phyloP scores from a whole-genome alignment of 2,888 invertebrate species.

The Vanessa cardui region DNA sequence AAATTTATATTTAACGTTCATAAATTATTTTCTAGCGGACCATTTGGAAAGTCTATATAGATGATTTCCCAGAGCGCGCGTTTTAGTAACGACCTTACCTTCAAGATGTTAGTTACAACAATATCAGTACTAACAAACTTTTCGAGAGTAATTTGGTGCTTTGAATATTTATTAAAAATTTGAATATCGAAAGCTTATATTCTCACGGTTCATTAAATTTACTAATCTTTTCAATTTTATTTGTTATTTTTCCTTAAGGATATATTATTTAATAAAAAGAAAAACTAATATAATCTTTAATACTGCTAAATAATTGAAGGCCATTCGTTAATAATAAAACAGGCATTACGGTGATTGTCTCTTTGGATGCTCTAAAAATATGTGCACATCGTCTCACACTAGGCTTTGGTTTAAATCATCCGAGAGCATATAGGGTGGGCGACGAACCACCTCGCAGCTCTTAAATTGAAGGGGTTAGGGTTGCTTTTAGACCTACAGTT shows the following conservation, averaged over 20 bases:
- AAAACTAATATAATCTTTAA: neutral
- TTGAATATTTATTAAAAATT: constrained; percentile 33
- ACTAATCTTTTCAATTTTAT: neutral
- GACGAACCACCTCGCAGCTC: neutral
- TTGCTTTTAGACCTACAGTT: neutral
- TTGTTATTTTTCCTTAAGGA: too few species aligned
- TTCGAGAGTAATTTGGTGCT: constrained; percentile 18
- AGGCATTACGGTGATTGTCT: constrained; percentile 19
- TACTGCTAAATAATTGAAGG: neutral
- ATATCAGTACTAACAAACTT: constrained; percentile 28
- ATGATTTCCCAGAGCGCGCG: constrained; percentile 39
- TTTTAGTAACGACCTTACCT: constrained; percentile 33
- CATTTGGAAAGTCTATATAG: constrained; percentile 32
- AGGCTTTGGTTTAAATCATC: constrained; percentile 24
- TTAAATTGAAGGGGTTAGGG: constrained; percentile 4
- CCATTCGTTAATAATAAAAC: constrained; percentile 14
- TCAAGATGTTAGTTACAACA: constrained; percentile 30
- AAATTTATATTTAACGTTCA: constrained; percentile 10
- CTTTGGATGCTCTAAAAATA: constrained; percentile 23
- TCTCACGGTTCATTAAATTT: neutral
- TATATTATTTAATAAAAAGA: neutral
- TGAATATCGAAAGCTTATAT: constrained; percentile 16
- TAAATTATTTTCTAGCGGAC: constrained; percentile 17
- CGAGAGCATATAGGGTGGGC: constrained; percentile 18
- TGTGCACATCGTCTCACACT: constrained; percentile 11